These are phyloP conservation scores for Ceyx erithaca DNA, from an alignment of 2,797 vertebrate species.

Conservation along the genomic window DNA sequence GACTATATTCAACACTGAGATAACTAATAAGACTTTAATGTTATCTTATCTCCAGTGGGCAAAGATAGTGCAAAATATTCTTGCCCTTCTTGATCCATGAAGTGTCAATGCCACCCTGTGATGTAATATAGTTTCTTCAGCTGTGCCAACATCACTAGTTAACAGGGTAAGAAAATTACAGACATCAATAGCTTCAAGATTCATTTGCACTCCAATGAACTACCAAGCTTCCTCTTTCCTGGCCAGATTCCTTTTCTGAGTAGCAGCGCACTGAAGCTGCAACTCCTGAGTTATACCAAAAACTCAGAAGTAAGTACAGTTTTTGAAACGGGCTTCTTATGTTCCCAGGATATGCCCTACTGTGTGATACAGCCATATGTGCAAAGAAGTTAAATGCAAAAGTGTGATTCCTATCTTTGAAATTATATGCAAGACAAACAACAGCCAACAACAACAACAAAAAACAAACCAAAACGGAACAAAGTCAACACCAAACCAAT, in stretches of 20 bases:
- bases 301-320: neutral
- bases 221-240: neutral
- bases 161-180: neutral
- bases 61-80: neutral
- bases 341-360: neutral
- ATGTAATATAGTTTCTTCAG: neutral
- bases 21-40: neutral
- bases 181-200: neutral
- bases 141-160: neutral
- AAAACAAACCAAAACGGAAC: no score
- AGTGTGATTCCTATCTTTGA: neutral
- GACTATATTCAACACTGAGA: neutral
- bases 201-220: neutral
- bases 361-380: neutral
- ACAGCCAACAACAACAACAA: neutral
- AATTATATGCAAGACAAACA: neutral
- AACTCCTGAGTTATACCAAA: neutral
- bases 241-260: neutral
- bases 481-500: no score
- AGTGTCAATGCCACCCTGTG: neutral
- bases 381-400: neutral
- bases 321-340: neutral
- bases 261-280: neutral
- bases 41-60: neutral
- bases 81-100: neutral